Conservation (phyloP, 2,797 vertebrate species). For the Lacerta agilis region DNA sequence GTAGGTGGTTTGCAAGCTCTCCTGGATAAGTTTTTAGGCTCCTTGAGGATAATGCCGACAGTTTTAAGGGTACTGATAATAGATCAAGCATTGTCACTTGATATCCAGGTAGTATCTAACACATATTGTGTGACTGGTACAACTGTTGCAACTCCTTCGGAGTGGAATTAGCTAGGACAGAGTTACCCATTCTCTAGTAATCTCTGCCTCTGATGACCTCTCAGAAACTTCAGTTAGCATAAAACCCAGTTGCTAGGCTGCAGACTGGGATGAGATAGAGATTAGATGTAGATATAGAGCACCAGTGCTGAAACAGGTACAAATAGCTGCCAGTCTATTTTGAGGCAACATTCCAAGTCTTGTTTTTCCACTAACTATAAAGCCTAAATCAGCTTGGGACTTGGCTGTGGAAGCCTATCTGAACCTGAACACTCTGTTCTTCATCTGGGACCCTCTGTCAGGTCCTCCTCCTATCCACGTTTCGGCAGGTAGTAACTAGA, state of each 20-base stretch:
- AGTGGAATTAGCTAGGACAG: too few relatives aligned
- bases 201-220: too few relatives aligned
- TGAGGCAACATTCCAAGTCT: background rate
- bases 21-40: too few relatives aligned
- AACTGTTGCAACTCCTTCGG: too few relatives aligned
- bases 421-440: background rate
- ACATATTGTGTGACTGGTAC: too few relatives aligned
- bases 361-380: background rate
- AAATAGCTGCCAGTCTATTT: background rate
- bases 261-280: background rate
- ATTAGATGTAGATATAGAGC: background rate
- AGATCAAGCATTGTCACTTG: too few relatives aligned
- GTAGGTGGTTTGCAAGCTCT: too few relatives aligned
- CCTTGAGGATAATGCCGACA: too few relatives aligned
- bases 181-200: too few relatives aligned
- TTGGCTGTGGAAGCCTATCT: background rate
- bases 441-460: background rate
- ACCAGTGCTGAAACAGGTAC: background rate
- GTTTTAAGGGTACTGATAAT: too few relatives aligned
- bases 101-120: too few relatives aligned
- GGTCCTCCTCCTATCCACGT: background rate
- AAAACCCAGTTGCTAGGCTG: background rate
- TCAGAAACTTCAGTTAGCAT: background rate
- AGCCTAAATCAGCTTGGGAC: too few relatives aligned
- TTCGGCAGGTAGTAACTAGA: background rate